Percentiles rank a stretch among this genome's conserved stretches.
These are phyloP conservation scores for Nasonia oneida DNA, from an alignment of 2,888 invertebrate genomes.

Conservation along the genomic window DNA sequence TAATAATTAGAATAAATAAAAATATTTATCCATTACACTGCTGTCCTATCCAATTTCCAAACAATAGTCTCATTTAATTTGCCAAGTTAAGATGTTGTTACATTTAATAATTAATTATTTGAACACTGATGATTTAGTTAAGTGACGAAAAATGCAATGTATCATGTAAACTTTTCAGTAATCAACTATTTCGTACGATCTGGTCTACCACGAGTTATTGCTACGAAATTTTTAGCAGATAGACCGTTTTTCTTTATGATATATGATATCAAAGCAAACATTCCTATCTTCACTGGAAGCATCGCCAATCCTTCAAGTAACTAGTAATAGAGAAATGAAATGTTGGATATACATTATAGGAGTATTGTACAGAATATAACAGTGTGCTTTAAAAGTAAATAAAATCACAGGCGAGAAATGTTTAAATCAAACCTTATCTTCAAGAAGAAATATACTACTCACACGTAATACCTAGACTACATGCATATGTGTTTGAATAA, in stretches of 20 bases:
- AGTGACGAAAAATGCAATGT: background rate
- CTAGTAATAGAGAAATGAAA: background rate
- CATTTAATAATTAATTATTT: too few relatives aligned
- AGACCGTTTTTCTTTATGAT: conserved; percentile 1
- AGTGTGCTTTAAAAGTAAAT: too few relatives aligned
- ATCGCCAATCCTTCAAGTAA: background rate
- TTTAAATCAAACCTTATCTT: background rate
- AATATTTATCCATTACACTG: too few relatives aligned
- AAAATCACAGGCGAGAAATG: background rate
- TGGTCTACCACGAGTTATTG: background rate
- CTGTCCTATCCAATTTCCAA: too few relatives aligned
- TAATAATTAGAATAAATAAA: too few relatives aligned
- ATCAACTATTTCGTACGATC: background rate
- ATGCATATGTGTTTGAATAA: background rate
- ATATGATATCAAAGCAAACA: background rate
- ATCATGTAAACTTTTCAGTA: background rate
- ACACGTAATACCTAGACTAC: too few relatives aligned
- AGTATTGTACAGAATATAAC: too few relatives aligned
- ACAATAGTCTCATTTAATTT: too few relatives aligned
- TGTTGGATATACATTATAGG: background rate
- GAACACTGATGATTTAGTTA: too few relatives aligned
- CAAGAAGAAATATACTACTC: too few relatives aligned
- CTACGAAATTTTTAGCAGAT: background rate
- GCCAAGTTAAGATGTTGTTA: too few relatives aligned
- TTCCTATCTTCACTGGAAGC: conserved; percentile 13